phyloP scores from a whole-genome alignment of 2,797 vertebrate species.

The Lutra lutra region DNA sequence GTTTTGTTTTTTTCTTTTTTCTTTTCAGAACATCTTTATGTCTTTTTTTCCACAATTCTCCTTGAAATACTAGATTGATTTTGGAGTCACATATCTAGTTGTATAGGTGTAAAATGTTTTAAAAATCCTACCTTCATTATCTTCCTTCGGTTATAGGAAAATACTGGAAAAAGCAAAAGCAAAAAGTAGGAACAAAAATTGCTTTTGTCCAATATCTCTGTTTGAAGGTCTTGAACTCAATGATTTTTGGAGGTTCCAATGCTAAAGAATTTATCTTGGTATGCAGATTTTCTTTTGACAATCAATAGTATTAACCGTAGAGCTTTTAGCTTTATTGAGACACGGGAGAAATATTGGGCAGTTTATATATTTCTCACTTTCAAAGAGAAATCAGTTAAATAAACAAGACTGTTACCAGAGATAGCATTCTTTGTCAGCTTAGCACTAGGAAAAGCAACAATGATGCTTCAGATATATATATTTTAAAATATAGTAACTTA shows the following conservation, averaged over 20 bases:
- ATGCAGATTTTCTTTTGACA: constrained; percentile 18
- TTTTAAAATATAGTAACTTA: background rate
- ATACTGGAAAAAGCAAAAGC: background rate
- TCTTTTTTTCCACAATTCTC: background rate
- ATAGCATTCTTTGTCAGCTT: background rate
- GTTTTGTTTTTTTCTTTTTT: background rate
- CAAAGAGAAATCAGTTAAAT: background rate
- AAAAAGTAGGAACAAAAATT: background rate
- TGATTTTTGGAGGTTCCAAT: background rate
- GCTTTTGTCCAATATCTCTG: background rate
- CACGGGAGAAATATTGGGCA: background rate
- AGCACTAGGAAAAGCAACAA: background rate
- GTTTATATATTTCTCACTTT: constrained; percentile 19
- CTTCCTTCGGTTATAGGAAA: background rate
- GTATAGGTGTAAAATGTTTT: background rate
- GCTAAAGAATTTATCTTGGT: constrained; percentile 23
- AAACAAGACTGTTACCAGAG: background rate
- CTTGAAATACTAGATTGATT: background rate
- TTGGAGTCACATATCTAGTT: background rate
- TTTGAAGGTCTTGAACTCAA: background rate
- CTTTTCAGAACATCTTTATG: background rate
- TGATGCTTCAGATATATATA: background rate
- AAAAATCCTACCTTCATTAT: background rate
- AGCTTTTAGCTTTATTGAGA: background rate
- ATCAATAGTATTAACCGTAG: background rate